These are phyloP conservation scores for Todiramphus saurophagus DNA, from an alignment of 2,113 vertebrate species.

Conservation along the genomic window DNA sequence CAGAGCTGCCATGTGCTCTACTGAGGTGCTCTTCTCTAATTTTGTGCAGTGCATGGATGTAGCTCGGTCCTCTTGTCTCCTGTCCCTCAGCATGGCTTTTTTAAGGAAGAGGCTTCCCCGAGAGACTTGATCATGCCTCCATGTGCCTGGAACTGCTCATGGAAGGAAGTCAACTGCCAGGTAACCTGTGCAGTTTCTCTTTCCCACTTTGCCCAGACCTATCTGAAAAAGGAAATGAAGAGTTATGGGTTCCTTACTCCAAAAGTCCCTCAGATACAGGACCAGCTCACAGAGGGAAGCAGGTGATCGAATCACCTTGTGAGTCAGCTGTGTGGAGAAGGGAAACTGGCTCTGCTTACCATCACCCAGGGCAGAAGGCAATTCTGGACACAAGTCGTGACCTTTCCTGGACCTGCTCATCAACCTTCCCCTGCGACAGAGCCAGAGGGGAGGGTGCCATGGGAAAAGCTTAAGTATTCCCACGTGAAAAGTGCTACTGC, in stretches of 20 bases:
- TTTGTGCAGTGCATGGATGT: background rate
- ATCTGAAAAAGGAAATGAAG: slow-evolving; percentile 1
- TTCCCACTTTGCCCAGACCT: background rate
- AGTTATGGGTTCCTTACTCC: slow-evolving; percentile 8
- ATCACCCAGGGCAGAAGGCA: background rate
- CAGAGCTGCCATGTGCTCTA: background rate
- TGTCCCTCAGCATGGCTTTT: background rate
- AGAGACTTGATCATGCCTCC: background rate
- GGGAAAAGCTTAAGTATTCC: background rate
- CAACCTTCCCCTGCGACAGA: background rate
- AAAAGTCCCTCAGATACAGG: background rate
- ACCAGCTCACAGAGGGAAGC: background rate
- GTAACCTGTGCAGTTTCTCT: background rate
- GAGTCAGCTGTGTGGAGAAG: background rate
- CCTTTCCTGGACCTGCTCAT: background rate
- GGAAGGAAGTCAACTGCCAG: background rate
- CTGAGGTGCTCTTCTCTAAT: background rate
- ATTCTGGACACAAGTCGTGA: background rate
- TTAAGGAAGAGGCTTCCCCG: background rate
- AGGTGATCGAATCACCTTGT: background rate
- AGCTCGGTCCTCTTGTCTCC: background rate
- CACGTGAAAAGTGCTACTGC: background rate
- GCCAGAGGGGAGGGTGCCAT: background rate
- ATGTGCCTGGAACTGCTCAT: background rate
- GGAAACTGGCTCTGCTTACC: background rate